A percentile compares a stretch with the other conserved stretches of the same genome.
These are phyloP conservation scores for Gymnodraco acuticeps DNA, from an alignment of 2,797 vertebrate genomes.

Conservation along the genomic window DNA sequence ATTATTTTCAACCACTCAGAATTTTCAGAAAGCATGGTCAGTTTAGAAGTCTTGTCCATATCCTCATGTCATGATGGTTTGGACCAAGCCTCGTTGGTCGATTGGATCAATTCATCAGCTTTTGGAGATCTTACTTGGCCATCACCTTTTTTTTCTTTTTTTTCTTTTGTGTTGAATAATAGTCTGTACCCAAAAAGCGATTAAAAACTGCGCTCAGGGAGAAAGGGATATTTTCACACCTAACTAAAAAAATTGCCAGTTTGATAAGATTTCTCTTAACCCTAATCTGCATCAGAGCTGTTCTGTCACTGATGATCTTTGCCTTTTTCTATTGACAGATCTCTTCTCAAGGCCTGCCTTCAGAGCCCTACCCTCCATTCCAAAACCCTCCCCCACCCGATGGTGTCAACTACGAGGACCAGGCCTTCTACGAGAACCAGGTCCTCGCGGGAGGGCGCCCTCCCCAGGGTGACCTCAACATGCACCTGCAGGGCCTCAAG, in stretches of 20 bases:
- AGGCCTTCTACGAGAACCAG: slow-evolving; percentile 97
- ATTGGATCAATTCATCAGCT: no score
- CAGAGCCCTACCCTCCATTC: slow-evolving; percentile 97
- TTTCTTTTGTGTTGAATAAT: no score
- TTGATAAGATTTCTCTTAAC: no score
- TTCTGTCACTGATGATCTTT: background rate
- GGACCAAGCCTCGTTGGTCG: background rate
- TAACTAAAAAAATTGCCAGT: no score
- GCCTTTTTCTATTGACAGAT: slow-evolving; percentile 80
- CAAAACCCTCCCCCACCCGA: slow-evolving; percentile 89
- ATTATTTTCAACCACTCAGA: background rate
- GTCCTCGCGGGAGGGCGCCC: slow-evolving; percentile 90
- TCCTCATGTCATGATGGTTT: background rate
- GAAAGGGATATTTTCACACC: no score
- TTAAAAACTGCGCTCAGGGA: no score
- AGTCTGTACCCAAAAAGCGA: no score
- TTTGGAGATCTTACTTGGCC: no score
- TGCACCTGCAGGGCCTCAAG: slow-evolving; percentile 98
- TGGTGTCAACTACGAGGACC: slow-evolving; percentile 91
- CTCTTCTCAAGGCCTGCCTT: slow-evolving; percentile 92
- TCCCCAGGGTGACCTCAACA: slow-evolving; percentile 94
- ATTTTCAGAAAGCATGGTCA: background rate
- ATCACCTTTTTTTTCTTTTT: no score
- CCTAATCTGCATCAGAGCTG: background rate
- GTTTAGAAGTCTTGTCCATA: background rate